These are phyloP conservation scores for Leptoteleia sp. DNA, from an alignment of 1,140 invertebrate species.

Conservation along the genomic window DNA sequence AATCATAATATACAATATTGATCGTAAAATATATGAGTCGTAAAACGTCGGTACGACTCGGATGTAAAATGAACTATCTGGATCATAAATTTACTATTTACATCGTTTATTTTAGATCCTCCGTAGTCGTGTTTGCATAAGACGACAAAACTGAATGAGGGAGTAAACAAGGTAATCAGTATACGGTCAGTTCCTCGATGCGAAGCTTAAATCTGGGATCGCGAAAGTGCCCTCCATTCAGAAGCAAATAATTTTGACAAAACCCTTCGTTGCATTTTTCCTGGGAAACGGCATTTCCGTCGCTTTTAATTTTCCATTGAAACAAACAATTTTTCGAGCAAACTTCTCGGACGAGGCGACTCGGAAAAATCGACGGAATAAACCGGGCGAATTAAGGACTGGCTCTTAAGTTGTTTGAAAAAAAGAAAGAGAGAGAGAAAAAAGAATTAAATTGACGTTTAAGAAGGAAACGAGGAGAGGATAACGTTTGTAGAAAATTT, in stretches of 20 bases:
- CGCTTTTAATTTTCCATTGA: neutral
- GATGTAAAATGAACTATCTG: constrained; percentile 25
- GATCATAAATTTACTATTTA: constrained; percentile 26
- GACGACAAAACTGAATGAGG: constrained; percentile 32
- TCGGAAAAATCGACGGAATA: neutral
- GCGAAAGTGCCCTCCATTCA: too few relatives aligned
- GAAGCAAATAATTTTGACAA: too few relatives aligned
- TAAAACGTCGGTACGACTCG: constrained; percentile 12
- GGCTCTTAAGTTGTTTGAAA: constrained; percentile 10
- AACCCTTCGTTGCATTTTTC: too few relatives aligned
- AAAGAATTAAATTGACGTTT: constrained; percentile 8
- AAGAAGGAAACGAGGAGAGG: constrained; percentile 7
- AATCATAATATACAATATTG: constrained; percentile 36
- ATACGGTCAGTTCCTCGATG: constrained; percentile 30
- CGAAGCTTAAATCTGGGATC: constrained; percentile 24
- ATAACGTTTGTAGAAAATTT: constrained; percentile 21
- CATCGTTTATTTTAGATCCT: constrained; percentile 26
- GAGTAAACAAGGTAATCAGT: constrained; percentile 41
- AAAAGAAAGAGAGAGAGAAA: neutral
- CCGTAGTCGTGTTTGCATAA: constrained; percentile 34
- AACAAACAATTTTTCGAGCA: too few relatives aligned
- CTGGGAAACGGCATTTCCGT: too few relatives aligned
- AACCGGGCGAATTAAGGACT: neutral
- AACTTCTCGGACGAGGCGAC: too few relatives aligned
- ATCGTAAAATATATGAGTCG: constrained; percentile 30